A percentile compares a stretch with the other conserved stretches of the same genome.
These are phyloP conservation scores for Anoplolepis gracilipes DNA, from an alignment of 1,140 invertebrate species.

Conservation along the genomic window DNA sequence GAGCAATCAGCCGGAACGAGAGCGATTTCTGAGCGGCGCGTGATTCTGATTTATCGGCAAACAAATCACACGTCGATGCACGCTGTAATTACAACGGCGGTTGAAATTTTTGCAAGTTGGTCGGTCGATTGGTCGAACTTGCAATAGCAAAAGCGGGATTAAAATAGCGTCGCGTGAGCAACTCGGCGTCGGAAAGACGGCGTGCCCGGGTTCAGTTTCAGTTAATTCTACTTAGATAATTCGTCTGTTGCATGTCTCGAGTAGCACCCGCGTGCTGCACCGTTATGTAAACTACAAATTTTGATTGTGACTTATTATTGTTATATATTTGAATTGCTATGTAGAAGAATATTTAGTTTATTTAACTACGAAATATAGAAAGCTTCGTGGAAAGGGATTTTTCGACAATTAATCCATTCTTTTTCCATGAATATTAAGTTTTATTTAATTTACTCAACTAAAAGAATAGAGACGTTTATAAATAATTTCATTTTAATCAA, in stretches of 20 bases:
- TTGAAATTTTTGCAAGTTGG: conserved; percentile 44
- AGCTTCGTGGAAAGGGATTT: neutral
- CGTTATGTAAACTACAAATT: conserved; percentile 29
- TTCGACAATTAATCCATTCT: neutral
- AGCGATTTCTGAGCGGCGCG: conserved; percentile 26
- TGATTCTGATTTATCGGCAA: conserved; percentile 39
- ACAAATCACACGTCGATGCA: conserved; percentile 40
- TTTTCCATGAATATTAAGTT: too few relatives aligned
- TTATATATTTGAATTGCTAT: neutral
- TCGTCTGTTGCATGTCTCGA: conserved; percentile 52
- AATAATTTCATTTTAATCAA: conserved; percentile 14
- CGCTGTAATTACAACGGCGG: conserved; percentile 11
- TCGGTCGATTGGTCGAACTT: conserved; percentile 7
- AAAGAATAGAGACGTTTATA: neutral
- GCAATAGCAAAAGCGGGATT: conserved; percentile 36
- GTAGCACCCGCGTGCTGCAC: conserved; percentile 5
- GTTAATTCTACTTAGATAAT: conserved; percentile 55
- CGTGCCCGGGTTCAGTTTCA: conserved; percentile 31
- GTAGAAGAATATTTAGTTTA: neutral
- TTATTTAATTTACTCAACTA: neutral
- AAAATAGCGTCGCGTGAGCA: conserved; percentile 54
- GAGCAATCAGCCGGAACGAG: conserved; percentile 37
- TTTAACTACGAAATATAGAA: neutral
- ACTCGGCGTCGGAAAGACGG: conserved; percentile 46
- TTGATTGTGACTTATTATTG: conserved; percentile 36